phyloP scores from a whole-genome alignment of 2,888 invertebrate species.

The Leptinotarsa juncta region DNA sequence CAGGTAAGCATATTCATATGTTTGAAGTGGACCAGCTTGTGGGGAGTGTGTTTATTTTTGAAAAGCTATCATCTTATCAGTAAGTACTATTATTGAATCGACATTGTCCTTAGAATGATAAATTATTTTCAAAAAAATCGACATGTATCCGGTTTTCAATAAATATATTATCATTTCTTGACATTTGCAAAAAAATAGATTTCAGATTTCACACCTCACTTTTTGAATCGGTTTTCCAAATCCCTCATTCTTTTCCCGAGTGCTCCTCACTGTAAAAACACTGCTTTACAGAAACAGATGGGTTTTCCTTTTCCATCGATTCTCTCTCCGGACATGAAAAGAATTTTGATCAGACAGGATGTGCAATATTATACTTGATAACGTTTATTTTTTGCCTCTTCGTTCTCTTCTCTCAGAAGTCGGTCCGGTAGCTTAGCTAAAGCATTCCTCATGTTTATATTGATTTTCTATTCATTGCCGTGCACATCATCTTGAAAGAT shows the following conservation, averaged over 20 bases:
- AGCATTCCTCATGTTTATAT: slow-evolving; percentile 49
- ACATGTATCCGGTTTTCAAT: not conserved
- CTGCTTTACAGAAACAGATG: slow-evolving; percentile 51
- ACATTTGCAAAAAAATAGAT: not conserved
- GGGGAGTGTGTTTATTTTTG: too few species aligned
- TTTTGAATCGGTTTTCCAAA: slow-evolving; percentile 9
- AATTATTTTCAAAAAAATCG: too few species aligned
- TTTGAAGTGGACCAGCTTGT: too few species aligned
- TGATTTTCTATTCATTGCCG: slow-evolving; percentile 24
- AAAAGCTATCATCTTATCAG: too few species aligned
- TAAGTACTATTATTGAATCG: too few species aligned
- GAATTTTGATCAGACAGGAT: slow-evolving; percentile 55
- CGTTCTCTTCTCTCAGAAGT: slow-evolving; percentile 33
- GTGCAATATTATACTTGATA: slow-evolving; percentile 58
- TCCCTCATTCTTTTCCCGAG: slow-evolving; percentile 16
- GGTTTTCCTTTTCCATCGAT: slow-evolving; percentile 54
- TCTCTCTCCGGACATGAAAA: slow-evolving; percentile 53
- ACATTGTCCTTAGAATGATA: too few species aligned
- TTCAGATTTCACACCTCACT: not conserved
- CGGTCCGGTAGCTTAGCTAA: slow-evolving; percentile 37
- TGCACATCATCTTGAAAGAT: slow-evolving; percentile 14
- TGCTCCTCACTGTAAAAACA: slow-evolving; percentile 38
- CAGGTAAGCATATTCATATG: too few species aligned
- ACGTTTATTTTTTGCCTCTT: slow-evolving; percentile 53
- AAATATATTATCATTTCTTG: not conserved